phyloP scores from a whole-genome alignment of 2,113 vertebrate genomes.

The Thomomys bottae region DNA sequence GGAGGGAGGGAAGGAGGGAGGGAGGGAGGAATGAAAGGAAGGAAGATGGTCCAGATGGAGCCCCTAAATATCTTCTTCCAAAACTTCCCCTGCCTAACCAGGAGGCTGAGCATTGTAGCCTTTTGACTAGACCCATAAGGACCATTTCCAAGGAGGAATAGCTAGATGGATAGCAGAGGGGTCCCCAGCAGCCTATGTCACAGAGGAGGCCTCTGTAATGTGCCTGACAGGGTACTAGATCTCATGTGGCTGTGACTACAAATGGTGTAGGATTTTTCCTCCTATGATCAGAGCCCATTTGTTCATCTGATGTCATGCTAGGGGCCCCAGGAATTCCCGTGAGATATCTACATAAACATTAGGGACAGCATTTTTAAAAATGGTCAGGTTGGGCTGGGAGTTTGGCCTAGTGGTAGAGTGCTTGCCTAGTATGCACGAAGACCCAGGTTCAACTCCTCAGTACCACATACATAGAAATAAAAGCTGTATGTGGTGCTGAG shows the following conservation, averaged over 20 bases:
- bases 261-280: not conserved
- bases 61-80: not conserved
- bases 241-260: too few relatives aligned
- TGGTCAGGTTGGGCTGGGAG: too few relatives aligned
- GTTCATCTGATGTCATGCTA: not conserved
- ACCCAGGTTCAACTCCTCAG: too few relatives aligned
- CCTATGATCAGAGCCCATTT: not conserved
- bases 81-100: not conserved
- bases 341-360: not conserved
- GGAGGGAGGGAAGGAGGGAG: fast-evolving
- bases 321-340: not conserved
- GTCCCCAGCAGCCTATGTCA: not conserved
- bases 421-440: too few relatives aligned
- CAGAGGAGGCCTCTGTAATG: not conserved
- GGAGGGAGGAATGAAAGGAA: not conserved
- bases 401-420: too few relatives aligned
- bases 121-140: not conserved
- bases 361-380: not conserved
- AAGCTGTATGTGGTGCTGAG: too few relatives aligned
- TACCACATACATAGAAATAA: too few relatives aligned
- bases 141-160: not conserved
- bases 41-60: too few relatives aligned
- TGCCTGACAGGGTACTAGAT: too few relatives aligned
- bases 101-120: not conserved
- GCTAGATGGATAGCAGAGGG: not conserved